These are phyloP conservation scores for Solenodon paradoxus DNA, from an alignment of 2,113 vertebrate genomes.

Conservation along the genomic window DNA sequence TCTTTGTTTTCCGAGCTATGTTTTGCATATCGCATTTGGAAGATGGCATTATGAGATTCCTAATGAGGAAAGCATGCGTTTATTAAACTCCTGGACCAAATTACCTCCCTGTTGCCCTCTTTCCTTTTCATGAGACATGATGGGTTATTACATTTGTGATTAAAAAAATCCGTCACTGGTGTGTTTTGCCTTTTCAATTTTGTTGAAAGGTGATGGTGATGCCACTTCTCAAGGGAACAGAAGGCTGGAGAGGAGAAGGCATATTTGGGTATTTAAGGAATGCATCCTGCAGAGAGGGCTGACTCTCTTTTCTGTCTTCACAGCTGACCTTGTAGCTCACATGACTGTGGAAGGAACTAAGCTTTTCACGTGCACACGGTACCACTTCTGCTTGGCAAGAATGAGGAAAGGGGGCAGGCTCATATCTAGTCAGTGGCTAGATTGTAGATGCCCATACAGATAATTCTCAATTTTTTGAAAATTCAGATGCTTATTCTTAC, in stretches of 20 bases:
- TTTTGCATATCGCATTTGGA: neutral
- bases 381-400: no score
- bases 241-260: neutral
- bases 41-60: constrained; percentile 46
- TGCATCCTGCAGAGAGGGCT: neutral
- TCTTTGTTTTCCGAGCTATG: neutral
- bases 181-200: constrained; percentile 56
- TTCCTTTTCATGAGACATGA: constrained; percentile 62
- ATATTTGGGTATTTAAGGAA: constrained; percentile 16
- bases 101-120: constrained; percentile 65
- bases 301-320: neutral
- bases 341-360: neutral
- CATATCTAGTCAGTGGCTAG: neutral
- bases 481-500: neutral
- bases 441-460: neutral
- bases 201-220: neutral
- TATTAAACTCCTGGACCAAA: constrained; percentile 69
- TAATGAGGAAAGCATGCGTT: constrained; percentile 56
- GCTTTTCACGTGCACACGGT: no score
- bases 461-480: neutral
- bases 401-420: neutral
- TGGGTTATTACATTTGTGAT: constrained; percentile 75
- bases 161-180: constrained; percentile 69
- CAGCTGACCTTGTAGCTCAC: neutral
- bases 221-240: neutral